These are phyloP conservation scores for Anarsia innoxiella DNA, from an alignment of 2,888 invertebrate genomes.

Conservation along the genomic window DNA sequence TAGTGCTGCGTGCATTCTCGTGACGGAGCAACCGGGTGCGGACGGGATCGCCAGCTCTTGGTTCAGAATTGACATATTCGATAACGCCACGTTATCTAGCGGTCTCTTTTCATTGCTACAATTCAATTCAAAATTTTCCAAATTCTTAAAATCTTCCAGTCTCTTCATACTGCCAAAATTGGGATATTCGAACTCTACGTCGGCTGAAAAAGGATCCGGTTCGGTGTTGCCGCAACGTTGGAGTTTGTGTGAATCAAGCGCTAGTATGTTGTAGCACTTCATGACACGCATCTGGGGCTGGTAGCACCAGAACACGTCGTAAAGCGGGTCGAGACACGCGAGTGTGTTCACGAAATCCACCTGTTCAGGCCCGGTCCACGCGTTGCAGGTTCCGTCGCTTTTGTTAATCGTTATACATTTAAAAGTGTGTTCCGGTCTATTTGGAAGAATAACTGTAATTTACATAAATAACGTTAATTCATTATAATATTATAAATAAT, in stretches of 20 bases:
- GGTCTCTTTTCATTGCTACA: slow-evolving; percentile 38
- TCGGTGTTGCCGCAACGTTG: slow-evolving; percentile 56
- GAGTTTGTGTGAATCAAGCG: slow-evolving; percentile 78
- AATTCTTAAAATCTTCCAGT: slow-evolving; percentile 56
- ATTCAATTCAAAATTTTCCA: slow-evolving; percentile 49
- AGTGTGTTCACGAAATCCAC: slow-evolving; percentile 87
- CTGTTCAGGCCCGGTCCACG: slow-evolving; percentile 88
- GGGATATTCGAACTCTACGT: slow-evolving; percentile 50
- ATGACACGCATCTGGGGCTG: slow-evolving; percentile 79
- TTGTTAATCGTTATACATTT: slow-evolving; percentile 93
- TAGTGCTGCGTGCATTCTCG: slow-evolving; percentile 91
- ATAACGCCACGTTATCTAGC: slow-evolving; percentile 43
- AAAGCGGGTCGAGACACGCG: slow-evolving; percentile 91
- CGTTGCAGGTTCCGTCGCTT: slow-evolving; percentile 89
- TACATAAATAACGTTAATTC: too few species aligned
- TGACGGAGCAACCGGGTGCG: slow-evolving; percentile 79
- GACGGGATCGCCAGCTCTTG: slow-evolving; percentile 89
- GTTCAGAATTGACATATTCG: slow-evolving; percentile 79
- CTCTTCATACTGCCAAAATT: slow-evolving; percentile 58
- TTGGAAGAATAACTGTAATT: slow-evolving; percentile 86
- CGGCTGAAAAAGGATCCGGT: slow-evolving; percentile 32
- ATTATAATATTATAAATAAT: too few species aligned
- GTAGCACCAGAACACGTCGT: slow-evolving; percentile 96
- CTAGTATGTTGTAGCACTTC: slow-evolving; percentile 88
- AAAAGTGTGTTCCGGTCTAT: slow-evolving; percentile 85